Conservation (phyloP, 2,888 invertebrate species). For the Choristoneura rosaceana region DNA sequence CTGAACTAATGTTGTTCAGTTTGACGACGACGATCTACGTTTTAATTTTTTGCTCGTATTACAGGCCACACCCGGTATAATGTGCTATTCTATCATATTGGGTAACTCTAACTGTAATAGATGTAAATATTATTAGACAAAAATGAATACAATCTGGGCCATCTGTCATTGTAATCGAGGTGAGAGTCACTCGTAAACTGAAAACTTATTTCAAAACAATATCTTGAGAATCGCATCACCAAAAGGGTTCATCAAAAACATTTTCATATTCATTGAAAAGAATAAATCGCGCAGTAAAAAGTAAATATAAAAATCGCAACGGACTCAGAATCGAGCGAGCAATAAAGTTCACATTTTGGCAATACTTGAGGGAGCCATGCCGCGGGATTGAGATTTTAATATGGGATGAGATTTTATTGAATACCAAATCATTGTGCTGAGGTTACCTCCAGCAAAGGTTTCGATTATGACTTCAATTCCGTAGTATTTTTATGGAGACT, state of each 20-base stretch:
- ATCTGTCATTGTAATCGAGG: too few relatives aligned
- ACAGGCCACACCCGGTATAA: too few relatives aligned
- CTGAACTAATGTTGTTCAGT: too few relatives aligned
- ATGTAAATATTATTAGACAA: too few relatives aligned
- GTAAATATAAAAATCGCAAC: slow-evolving; percentile 22
- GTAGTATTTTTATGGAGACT: neutral
- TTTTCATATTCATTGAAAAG: slow-evolving; percentile 23
- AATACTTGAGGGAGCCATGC: slow-evolving; percentile 12
- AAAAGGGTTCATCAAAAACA: slow-evolving; percentile 1
- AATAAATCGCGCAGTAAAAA: slow-evolving; percentile 12
- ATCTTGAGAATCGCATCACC: neutral
- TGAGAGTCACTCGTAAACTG: too few relatives aligned
- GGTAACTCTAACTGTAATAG: too few relatives aligned
- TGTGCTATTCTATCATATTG: too few relatives aligned
- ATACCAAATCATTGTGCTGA: slow-evolving; percentile 21
- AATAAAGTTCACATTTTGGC: slow-evolving; percentile 16
- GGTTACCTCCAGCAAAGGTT: neutral
- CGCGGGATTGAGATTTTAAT: slow-evolving; percentile 16
- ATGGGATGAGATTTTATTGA: slow-evolving; percentile 22
- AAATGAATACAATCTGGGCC: too few relatives aligned
- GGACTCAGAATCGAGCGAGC: slow-evolving; percentile 1
- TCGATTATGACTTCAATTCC: neutral
- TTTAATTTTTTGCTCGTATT: too few relatives aligned
- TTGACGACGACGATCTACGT: too few relatives aligned
- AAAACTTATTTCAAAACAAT: neutral